A percentile compares a stretch with the other conserved stretches of the same genome.
phyloP scores from a whole-genome alignment of 2,797 vertebrate species.

The Lerista edwardsae region DNA sequence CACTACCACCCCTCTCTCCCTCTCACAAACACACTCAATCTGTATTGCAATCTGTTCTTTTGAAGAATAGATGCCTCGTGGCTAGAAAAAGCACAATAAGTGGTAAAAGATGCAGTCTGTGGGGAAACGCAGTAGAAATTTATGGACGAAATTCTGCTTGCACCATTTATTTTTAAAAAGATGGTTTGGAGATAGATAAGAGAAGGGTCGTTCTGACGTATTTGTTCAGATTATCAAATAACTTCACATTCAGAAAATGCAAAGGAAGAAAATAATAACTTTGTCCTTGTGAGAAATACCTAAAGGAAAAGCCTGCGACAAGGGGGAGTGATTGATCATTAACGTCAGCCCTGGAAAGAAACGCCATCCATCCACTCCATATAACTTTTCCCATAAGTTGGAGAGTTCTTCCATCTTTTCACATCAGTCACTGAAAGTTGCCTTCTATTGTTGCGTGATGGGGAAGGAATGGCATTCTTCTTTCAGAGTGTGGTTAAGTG shows the following conservation, averaged over 20 bases:
- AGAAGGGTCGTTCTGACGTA: constrained; percentile 41
- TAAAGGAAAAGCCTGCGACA: constrained; percentile 70
- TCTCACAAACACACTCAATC: no score
- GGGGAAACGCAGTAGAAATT: no score
- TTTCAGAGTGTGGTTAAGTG: constrained; percentile 62
- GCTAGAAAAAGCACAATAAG: no score
- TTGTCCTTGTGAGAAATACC: constrained; percentile 66
- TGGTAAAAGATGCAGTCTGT: no score
- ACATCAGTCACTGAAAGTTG: constrained; percentile 75
- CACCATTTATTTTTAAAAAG: no score
- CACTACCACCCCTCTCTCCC: no score
- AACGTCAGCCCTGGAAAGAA: constrained; percentile 76
- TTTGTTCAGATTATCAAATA: constrained; percentile 70
- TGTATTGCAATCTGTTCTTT: no score
- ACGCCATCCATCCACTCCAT: constrained; percentile 61
- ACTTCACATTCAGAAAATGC: constrained; percentile 70
- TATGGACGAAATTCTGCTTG: no score
- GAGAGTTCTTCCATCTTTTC: constrained; percentile 75
- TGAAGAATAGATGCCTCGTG: no score
- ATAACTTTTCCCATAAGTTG: constrained; percentile 77
- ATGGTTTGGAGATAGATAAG: constrained; percentile 48
- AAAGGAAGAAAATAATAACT: constrained; percentile 70
- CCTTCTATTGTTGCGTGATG: constrained; percentile 65
- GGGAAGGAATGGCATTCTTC: constrained; percentile 61
- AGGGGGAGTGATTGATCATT: constrained; percentile 72